A percentile compares a stretch with the other conserved stretches of the same genome.
phyloP scores from a whole-genome alignment of 1,140 invertebrate genomes.

The Zaprionus africanus region DNA sequence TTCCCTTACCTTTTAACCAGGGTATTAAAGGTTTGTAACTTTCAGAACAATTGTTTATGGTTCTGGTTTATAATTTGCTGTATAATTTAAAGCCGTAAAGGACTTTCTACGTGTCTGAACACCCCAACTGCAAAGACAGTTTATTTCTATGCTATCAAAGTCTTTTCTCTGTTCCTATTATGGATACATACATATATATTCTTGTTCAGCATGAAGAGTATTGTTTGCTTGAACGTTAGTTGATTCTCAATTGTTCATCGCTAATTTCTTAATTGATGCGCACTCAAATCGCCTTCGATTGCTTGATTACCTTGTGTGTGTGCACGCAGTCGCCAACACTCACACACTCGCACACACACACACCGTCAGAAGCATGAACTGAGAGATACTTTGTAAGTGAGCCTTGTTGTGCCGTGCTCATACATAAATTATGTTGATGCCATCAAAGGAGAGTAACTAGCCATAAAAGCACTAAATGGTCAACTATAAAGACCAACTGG shows the following conservation, averaged over 20 bases:
- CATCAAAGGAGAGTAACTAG: slow-evolving; percentile 75
- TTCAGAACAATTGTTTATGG: background rate
- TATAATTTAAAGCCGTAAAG: no score
- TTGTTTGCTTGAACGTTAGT: no score
- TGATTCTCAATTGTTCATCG: background rate
- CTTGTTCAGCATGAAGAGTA: background rate
- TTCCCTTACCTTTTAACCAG: background rate
- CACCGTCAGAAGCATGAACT: background rate
- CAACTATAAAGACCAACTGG: slow-evolving; percentile 52
- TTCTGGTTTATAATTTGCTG: no score
- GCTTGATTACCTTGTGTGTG: slow-evolving; percentile 38
- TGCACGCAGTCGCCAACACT: background rate
- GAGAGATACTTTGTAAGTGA: slow-evolving; percentile 55
- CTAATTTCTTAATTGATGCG: slow-evolving; percentile 19
- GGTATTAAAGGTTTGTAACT: background rate
- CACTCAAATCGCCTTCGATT: slow-evolving; percentile 32
- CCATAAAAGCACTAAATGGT: slow-evolving; percentile 74
- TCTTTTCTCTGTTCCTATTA: no score
- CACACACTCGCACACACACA: background rate
- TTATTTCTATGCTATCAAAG: no score
- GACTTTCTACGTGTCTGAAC: no score
- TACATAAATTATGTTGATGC: slow-evolving; percentile 81
- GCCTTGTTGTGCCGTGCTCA: slow-evolving; percentile 76
- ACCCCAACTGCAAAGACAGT: no score
- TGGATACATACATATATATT: background rate